Percentiles rank a stretch among this genome's conserved stretches.
Evolutionary conservation across 1,140 invertebrate species (phyloP).

Genomic region (Brachionus asplanchnoidis): DNA sequence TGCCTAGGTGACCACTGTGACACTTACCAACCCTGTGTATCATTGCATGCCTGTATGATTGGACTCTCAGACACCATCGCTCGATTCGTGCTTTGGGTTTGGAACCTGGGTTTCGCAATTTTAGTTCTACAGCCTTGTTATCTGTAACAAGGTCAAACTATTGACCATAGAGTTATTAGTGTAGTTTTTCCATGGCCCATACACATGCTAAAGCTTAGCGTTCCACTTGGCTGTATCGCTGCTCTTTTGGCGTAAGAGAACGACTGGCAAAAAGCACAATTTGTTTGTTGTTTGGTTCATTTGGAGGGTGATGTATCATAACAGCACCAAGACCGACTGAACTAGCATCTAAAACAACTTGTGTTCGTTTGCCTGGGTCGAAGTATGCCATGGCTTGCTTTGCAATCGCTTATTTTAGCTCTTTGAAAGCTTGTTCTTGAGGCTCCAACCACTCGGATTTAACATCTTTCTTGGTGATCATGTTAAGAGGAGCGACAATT

Average conservation of each 20-base stretch:
- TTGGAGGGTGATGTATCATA: constrained; percentile 48
- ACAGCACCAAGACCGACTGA: constrained; percentile 57
- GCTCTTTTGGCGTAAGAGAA: constrained; percentile 43
- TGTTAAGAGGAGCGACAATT: constrained; percentile 44
- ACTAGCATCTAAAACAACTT: constrained; percentile 44
- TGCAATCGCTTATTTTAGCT: constrained; percentile 42
- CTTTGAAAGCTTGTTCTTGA: constrained; percentile 44
- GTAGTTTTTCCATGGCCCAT: neutral
- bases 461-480: constrained; percentile 43
- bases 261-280: constrained; percentile 47
- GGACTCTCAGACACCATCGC: too few species aligned
- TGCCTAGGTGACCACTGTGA: neutral
- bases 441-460: constrained; percentile 43
- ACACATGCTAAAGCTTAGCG: neutral
- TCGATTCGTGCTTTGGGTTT: too few species aligned
- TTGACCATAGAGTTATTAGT: neutral
- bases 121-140: neutral
- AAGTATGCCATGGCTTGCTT: neutral
- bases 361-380: neutral
- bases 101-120: too few species aligned
- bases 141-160: neutral
- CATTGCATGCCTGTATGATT: too few species aligned
- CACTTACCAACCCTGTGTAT: constrained; percentile 56
- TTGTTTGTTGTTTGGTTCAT: constrained; percentile 42
- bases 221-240: constrained; percentile 48